These are phyloP conservation scores for Drosophila takahashii DNA, from an alignment of 1,140 invertebrate species.

Conservation along the genomic window DNA sequence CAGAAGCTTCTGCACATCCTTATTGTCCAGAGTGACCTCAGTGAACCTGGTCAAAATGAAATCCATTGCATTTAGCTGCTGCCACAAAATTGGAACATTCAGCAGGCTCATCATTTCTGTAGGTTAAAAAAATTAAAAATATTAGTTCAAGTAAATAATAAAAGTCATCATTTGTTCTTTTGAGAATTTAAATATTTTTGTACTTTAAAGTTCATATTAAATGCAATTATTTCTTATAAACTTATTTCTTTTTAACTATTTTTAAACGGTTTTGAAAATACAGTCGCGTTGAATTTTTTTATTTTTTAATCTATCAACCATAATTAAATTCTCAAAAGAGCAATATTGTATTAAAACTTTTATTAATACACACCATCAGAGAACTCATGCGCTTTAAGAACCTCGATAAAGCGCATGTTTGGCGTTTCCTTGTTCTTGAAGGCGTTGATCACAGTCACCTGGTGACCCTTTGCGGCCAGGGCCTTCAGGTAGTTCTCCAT, in stretches of 20 bases:
- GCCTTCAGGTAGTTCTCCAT: slow-evolving; percentile 85
- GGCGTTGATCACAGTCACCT: slow-evolving; percentile 85
- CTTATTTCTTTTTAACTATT: no score
- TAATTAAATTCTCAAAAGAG: no score
- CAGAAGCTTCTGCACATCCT: slow-evolving; percentile 54
- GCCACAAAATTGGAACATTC: slow-evolving; percentile 53
- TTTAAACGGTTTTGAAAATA: no score
- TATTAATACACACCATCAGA: slow-evolving; percentile 64
- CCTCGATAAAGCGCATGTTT: slow-evolving; percentile 81
- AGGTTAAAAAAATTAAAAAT: not conserved
- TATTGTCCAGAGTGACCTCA: slow-evolving; percentile 21
- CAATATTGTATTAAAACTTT: not conserved
- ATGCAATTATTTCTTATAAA: no score
- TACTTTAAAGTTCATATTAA: no score
- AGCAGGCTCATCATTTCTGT: slow-evolving; percentile 25
- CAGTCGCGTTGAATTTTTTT: no score
- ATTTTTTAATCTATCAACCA: no score
- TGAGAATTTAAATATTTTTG: no score
- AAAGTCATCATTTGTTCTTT: no score
- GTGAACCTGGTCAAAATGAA: not conserved
- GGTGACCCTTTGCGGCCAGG: slow-evolving; percentile 86
- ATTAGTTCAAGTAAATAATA: no score
- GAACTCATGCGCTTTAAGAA: slow-evolving; percentile 30
- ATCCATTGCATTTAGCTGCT: slow-evolving; percentile 75
- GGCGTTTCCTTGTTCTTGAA: slow-evolving; percentile 71